Base-by-base conservation (phyloP, 30 jellyfish, hydroid and myxozoan genomes). In the Cassiopea xamachana region DNA sequence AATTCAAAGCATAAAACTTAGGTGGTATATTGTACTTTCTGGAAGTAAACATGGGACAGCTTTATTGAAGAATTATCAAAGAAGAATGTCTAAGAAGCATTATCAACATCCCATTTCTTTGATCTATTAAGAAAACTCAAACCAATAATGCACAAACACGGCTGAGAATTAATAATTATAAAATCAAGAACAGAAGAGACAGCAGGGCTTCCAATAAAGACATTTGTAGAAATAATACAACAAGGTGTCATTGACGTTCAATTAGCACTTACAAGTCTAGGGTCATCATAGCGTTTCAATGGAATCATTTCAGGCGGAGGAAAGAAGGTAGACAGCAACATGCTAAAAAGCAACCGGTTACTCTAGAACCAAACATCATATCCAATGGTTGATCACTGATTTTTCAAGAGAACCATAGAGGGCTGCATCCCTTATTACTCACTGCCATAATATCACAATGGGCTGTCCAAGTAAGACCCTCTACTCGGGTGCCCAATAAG, bases 331-430 rank as follows among this genome's bases (percentile, higher is more conserved):
- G 76, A 75, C 87, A 85, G 14, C 87, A 12, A 48, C 73, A 55
- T 51, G 93, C 93, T 7, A 85, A 55, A 73, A 80, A 85, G 80
- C 87, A 85, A 17, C 72, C 70, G n/a, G 87, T 85, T 17, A 88
- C 93, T 18, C 93, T 88, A 72, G 93, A 85, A 48, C 73, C 93
- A 15, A 85, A 87, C 55, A 85, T 48, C 93, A 85, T 85, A 50
- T 27, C 70, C 13, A 85, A 18, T 55, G 64, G 64, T 55, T 55
- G 64, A 55, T 55, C 64, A 55, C 12, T 55, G 12, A 55, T 55
- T 14, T 69, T 69, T 69, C 78, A 10, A 43, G 78, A 69, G 78
- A 69, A n/a, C 78, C 78, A 69, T 43, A 69, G 78, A 69, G 15
- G 78, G 48, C 0, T 10, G 48, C 48, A 69, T 6, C 17, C 1